Base-by-base conservation (phyloP, 30 jellyfish, hydroid and myxozoan species). In the Aurelia coerulea region DNA sequence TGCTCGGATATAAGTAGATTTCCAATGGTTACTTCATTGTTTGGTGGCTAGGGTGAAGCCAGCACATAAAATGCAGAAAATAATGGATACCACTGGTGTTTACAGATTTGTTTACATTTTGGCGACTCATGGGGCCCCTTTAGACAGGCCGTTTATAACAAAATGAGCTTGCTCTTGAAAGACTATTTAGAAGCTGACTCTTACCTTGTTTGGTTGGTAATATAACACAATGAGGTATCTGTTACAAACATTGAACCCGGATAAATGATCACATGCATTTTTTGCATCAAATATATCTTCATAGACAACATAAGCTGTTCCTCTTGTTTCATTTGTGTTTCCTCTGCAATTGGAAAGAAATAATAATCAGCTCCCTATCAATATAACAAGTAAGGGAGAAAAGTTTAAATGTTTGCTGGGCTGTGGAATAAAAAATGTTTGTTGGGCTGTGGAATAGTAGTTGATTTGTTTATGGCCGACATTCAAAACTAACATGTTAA, bases 231-330 rank as follows among this genome's bases (percentile, higher is more conserved):
- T 81, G 51, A 93, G 94, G 86, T 93, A 93, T 79, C 98, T 90
- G 88, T 93, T 93, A 81, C 98, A 88, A 19, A 93, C 98, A 79
- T 88, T 93, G 83, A 93, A 93, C 17, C 98, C 98, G 10, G 98
- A 93, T 32, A 93, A 79, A 79, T 93, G 97, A 81, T 93, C 98
- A 71, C 98, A 93, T 32, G 98, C 98, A 78, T 88, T 93, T 76
- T 93, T 93, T 10, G 98, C 98, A 87, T 93, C 98, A 84, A 93
- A 93, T 35, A 93, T 93, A 84, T 93, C 98, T 78, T 93, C 98
- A 80, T 93, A 93, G 13, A 93, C 98, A 72, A 93, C 97, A 77
- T 93, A 93, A 32, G 97, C 98, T 41, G 98, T 93, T 13, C 98
- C 98, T 33, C 98, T 64, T 62, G 98, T 93, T 67, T 93, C 98